Base-by-base conservation (phyloP, 2,113 vertebrate species). In the Tetraodon nigroviridis region DNA sequence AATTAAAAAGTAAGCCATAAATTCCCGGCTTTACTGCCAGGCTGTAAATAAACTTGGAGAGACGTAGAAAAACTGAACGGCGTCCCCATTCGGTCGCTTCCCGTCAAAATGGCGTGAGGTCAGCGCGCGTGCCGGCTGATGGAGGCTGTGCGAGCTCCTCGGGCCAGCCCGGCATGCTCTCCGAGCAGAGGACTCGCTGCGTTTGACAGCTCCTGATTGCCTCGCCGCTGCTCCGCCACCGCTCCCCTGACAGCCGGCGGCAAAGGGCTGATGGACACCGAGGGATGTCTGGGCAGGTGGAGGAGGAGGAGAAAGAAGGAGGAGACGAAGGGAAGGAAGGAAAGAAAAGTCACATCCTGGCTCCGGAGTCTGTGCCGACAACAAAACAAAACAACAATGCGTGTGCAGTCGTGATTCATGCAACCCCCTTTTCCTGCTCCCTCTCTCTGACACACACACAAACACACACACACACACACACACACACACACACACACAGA, bases 1-100 rank as follows among this genome's bases (percentile, higher is more conserved):
- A 95, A 95, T 94, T 95, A 92, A 95, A 95, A 94, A 88, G 69
- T 87, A 88, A 68, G 89, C 78, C 84, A 92, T 93, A 94, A 94
- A 93, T 93, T 90, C 61, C 69, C 59, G 71, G 73, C 84, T 89
- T 92, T 91, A 92, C 91, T 84, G 49, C 89, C 61, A 69, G 76
- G 76, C 65, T 80, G 90, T 93, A 93, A 97, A 95, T 94, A 95
- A 92, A 79, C 92, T 87, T 78, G 80, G 69, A 84, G 73, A 1
- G 69, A 87, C 79, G 87, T 73, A 75, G 86, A 90, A 86, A 86
- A 91, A 81, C 81, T 74, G 24, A 27, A 6, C 24, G 24, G 5
- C 24, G 24, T 27, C 24, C 24, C 24, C 24, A 6, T 27, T 6
- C 55, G 19, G 53, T 55, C 16, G 42, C 58, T 51, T 63, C 52